phyloP scores from a whole-genome alignment of 2,888 invertebrate genomes.

The Caenorhabditis sp. region DNA sequence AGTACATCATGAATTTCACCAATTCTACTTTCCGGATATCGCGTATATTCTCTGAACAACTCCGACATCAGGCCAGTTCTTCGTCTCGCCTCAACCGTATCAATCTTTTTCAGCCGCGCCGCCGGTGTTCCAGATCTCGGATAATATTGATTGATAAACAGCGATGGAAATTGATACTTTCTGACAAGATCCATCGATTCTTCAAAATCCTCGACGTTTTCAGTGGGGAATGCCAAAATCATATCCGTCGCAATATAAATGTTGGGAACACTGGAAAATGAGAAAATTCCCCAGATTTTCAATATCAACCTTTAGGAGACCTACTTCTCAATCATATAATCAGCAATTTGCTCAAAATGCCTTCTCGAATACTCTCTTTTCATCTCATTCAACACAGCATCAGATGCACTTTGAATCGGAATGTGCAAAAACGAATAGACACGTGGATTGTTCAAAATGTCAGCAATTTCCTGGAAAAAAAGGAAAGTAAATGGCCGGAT shows the following conservation, averaged over 20 bases:
- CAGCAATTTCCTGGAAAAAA: slow-evolving; percentile 79
- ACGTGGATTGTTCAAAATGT: slow-evolving; percentile 83
- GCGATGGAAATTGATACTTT: slow-evolving; percentile 84
- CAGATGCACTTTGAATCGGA: slow-evolving; percentile 97
- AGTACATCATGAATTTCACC: slow-evolving; percentile 76
- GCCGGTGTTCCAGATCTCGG: slow-evolving; percentile 95
- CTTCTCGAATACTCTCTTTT: slow-evolving; percentile 89
- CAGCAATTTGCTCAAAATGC: slow-evolving; percentile 88
- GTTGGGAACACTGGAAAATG: slow-evolving; percentile 80
- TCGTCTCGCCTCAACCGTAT: slow-evolving; percentile 79
- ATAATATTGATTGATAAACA: slow-evolving; percentile 98
- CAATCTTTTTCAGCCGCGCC: slow-evolving; percentile 80
- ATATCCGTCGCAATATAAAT: slow-evolving; percentile 96
- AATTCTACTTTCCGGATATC: slow-evolving; percentile 78
- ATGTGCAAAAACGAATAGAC: slow-evolving; percentile 96
- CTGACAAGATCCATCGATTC: slow-evolving; percentile 82
- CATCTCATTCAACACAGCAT: slow-evolving; percentile 90
- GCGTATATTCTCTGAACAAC: slow-evolving; percentile 78
- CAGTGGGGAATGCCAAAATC: slow-evolving; percentile 97
- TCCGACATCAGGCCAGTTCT: slow-evolving; percentile 88
- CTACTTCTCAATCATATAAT: slow-evolving; percentile 81
- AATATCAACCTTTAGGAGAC: neutral
- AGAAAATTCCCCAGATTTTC: neutral
- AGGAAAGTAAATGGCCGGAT: slow-evolving; percentile 3
- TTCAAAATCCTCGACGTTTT: slow-evolving; percentile 87